Conservation (phyloP, 1,140 invertebrate genomes). For the Bombyx mori region DNA sequence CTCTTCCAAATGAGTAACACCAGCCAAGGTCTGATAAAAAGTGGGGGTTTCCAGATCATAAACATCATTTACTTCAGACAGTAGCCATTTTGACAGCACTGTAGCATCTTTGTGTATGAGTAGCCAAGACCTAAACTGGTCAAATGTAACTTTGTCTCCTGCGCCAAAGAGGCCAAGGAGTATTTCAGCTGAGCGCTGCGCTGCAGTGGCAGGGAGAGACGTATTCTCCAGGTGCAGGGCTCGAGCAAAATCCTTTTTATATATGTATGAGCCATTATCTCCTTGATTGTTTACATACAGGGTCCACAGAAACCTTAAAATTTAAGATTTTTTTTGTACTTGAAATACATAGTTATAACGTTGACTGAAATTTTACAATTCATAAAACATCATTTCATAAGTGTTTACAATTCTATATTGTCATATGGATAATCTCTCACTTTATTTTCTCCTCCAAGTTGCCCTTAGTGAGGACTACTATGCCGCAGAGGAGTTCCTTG, state of each 20-base stretch:
- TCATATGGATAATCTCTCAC: conserved; percentile 70
- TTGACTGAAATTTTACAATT: background rate
- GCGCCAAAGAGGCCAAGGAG: conserved; percentile 68
- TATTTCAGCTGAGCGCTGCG: conserved; percentile 53
- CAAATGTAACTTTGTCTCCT: conserved; percentile 76
- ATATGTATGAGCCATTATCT: conserved; percentile 81
- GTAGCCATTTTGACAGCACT: conserved; percentile 85
- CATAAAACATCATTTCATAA: conserved; percentile 1
- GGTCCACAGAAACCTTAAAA: conserved; percentile 82
- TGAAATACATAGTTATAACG: background rate
- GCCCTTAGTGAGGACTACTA: conserved; percentile 88
- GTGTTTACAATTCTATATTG: conserved; percentile 14
- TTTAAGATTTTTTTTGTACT: background rate
- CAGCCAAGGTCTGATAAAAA: conserved; percentile 92
- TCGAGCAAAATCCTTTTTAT: conserved; percentile 82
- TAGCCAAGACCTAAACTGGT: conserved; percentile 83
- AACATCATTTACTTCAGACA: conserved; percentile 80
- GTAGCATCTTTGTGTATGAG: conserved; percentile 81
- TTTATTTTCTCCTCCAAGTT: conserved; percentile 88
- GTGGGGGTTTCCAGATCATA: conserved; percentile 90
- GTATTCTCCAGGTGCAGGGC: conserved; percentile 75
- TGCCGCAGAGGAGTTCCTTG: conserved; percentile 85
- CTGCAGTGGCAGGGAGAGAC: conserved; percentile 37
- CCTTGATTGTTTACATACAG: conserved; percentile 89
- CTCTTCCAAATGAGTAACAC: conserved; percentile 87